These are phyloP conservation scores for Nebria ingens DNA, from an alignment of 1,140 invertebrate genomes.

Conservation along the genomic window DNA sequence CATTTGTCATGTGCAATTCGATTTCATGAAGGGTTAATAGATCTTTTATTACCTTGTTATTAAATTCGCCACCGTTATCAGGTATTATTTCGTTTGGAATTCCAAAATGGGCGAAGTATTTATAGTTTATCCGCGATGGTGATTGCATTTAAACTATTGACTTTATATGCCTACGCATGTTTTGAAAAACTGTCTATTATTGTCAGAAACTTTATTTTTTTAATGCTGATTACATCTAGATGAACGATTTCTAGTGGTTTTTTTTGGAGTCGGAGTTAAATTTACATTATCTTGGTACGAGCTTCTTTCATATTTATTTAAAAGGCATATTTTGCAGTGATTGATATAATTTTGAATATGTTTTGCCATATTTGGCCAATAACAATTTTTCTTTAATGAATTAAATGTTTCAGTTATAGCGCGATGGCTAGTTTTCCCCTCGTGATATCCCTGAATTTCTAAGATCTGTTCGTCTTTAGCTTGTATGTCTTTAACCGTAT, in stretches of 20 bases:
- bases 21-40: constrained; percentile 14
- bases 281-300: constrained; percentile 23
- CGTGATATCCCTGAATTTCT: constrained; percentile 27
- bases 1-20: constrained; percentile 12
- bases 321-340: constrained; percentile 22
- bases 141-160: constrained; percentile 16
- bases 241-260: constrained; percentile 27
- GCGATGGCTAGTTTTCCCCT: constrained; percentile 27
- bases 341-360: constrained; percentile 21
- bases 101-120: constrained; percentile 17
- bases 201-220: constrained; percentile 20
- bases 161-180: constrained; percentile 23
- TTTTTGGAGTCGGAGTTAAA: constrained; percentile 19
- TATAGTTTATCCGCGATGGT: constrained; percentile 16
- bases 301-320: constrained; percentile 26
- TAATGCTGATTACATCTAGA: constrained; percentile 23
- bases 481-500: constrained; percentile 23
- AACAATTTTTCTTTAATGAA: constrained; percentile 28
- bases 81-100: constrained; percentile 18
- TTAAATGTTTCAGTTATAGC: constrained; percentile 30
- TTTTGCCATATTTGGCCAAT: constrained; percentile 30
- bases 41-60: constrained; percentile 17
- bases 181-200: constrained; percentile 27
- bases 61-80: constrained; percentile 19
- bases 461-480: constrained; percentile 22